Evolutionary conservation across 2,797 vertebrate genomes (phyloP).

Genomic region (Hozukius guyotensis): DNA sequence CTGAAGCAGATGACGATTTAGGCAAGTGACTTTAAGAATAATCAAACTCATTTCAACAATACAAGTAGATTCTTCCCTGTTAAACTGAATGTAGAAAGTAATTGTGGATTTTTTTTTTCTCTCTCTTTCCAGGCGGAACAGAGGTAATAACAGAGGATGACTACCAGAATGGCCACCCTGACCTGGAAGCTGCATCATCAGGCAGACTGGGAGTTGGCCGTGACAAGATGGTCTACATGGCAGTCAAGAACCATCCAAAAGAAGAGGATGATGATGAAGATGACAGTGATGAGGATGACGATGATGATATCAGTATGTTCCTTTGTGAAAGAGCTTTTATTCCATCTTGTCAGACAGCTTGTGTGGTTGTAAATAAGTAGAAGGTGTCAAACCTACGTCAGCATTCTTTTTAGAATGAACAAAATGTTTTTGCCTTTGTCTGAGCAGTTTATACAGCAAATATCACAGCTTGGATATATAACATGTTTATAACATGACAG

Average conservation of each 20-base stretch:
- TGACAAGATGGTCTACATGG: constrained; percentile 99
- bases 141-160: constrained; percentile 98
- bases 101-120: background rate
- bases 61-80: background rate
- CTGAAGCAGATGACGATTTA: constrained; percentile 98
- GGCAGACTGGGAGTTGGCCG: constrained; percentile 89
- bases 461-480: background rate
- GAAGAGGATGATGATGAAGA: constrained; percentile 84
- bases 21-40: constrained; percentile 76
- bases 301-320: constrained; percentile 90
- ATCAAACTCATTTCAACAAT: background rate
- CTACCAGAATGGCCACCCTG: constrained; percentile 94
- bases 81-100: background rate
- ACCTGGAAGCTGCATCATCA: constrained; percentile 90
- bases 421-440: background rate
- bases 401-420: background rate
- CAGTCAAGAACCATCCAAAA: constrained; percentile 95
- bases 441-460: background rate
- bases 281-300: constrained; percentile 64
- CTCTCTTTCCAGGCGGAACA: constrained; percentile 87
- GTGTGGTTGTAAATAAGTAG: background rate
- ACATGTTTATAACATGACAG: background rate
- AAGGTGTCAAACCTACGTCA: background rate
- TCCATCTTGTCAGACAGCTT: background rate
- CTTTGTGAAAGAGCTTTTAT: background rate